Evolutionary conservation across 2,888 invertebrate species (phyloP), one percentile per base, ranked within the genome.

Genomic region (Iselma pallidipennis): DNA sequence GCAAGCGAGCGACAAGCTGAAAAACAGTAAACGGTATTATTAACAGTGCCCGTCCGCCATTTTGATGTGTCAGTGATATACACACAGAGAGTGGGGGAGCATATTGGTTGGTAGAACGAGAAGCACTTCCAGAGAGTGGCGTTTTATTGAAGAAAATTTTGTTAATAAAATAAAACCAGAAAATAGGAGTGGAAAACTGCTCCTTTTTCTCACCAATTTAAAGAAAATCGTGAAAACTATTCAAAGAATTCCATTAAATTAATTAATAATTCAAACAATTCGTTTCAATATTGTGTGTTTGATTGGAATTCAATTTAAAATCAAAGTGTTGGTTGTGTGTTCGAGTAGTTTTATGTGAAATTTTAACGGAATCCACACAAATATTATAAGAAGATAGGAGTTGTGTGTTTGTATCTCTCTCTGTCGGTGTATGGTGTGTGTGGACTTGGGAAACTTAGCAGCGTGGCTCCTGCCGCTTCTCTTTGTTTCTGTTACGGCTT

Each of bases 401-500:
- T 37, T 37, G 37, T 37, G 16, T 37, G 37, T 16, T 7, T 16
- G 16, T 73, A 54, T 62, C 21, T 31, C 6, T 26, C 5, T 51
- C 9, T 51, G 51, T 51, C n/a, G 26, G 7, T 51, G 25, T 51
- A 28, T 51, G 37, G 25, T 37, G 37, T 53, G 28, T 29, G 29
- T 53, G 51, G 57, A 60, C 56, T 63, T 63, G 63, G 63, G 16
- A 37, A 67, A 60, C 59, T 74, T 76, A 81, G 74, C 82, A 82
- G 82, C 82, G 82, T 82, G 82, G 82, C 82, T 81, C 72, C 76
- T 73, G 76, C 77, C 76, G 81, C 80, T 80, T 80, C 79, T 79
- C 81, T 82, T 82, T 82, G 81, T 81, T 81, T 80, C 81, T 80
- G 76, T 76, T 77, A 76, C 72, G 66, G 71, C 76, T 76, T 73